A percentile compares a stretch with the other conserved stretches of the same genome.
Conservation (phyloP, 2,888 invertebrate genomes). For the Sinelater perroti region DNA sequence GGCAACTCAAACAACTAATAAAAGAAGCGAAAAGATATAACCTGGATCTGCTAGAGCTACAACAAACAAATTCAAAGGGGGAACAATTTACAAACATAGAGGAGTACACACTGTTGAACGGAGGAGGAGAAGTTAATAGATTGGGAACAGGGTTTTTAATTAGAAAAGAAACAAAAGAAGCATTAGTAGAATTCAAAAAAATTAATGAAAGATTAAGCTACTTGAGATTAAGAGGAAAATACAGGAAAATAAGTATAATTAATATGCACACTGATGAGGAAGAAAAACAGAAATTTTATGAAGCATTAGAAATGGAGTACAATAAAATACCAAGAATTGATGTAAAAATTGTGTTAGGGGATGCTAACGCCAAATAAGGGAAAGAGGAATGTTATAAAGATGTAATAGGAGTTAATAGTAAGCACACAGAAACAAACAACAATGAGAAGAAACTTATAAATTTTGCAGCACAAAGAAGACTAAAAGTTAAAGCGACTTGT, state of each 20-base stretch:
- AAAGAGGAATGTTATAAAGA: too few relatives aligned
- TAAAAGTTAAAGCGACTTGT: too few relatives aligned
- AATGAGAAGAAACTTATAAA: too few relatives aligned
- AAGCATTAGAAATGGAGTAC: too few relatives aligned
- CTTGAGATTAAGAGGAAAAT: background rate
- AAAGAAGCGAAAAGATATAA: background rate
- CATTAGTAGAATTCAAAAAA: background rate
- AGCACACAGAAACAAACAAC: too few relatives aligned
- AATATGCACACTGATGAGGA: background rate
- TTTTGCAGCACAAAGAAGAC: too few relatives aligned
- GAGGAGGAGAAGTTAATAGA: background rate
- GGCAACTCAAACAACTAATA: constrained; percentile 1
- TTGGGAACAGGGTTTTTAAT: background rate
- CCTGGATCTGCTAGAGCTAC: background rate
- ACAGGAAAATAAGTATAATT: background rate
- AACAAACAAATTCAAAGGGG: background rate
- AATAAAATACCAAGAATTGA: too few relatives aligned
- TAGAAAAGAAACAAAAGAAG: constrained; percentile 9
- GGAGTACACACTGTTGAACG: background rate
- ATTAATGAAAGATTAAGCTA: background rate
- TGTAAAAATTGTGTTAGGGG: too few relatives aligned
- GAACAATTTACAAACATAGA: background rate
- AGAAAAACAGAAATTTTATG: background rate
- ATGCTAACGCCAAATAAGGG: too few relatives aligned
- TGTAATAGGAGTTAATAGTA: too few relatives aligned